Percentiles rank a stretch among this genome's conserved stretches.
Conservation (phyloP, 37 sponge, comb jelly and placozoan genomes). For the Spongilla lacustris region DNA sequence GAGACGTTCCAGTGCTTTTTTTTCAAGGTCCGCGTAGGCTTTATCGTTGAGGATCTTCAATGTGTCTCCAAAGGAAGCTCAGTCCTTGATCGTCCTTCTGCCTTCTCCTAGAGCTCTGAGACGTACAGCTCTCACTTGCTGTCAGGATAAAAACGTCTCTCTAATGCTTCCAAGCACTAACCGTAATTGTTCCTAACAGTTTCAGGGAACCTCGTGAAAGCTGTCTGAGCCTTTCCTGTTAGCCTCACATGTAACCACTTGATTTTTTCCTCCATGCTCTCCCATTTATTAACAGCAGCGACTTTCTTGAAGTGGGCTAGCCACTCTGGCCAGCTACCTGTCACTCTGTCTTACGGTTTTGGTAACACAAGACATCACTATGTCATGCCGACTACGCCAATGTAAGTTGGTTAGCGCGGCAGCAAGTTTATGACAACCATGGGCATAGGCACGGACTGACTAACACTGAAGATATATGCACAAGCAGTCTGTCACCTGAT, state of each 20-base stretch:
- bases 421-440: no score
- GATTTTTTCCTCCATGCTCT: background rate
- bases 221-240: constrained; percentile 11
- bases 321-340: constrained; percentile 18
- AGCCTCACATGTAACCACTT: constrained; percentile 17
- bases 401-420: background rate
- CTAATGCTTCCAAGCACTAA: background rate
- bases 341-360: background rate
- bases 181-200: background rate
- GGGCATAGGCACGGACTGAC: no score
- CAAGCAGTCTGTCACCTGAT: no score
- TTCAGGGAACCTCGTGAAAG: background rate
- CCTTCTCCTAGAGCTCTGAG: background rate
- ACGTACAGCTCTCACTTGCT: background rate
- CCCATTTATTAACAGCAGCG: constrained; percentile 18
- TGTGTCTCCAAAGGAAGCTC: background rate
- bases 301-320: constrained; percentile 9
- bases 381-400: constrained; percentile 39
- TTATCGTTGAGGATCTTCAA: constrained; percentile 3
- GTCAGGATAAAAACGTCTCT: background rate
- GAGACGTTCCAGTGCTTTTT: constrained; percentile 28
- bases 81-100: background rate
- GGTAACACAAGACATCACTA: constrained; percentile 6
- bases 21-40: constrained; percentile 7
- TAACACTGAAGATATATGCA: no score